Percentiles rank a stretch among this genome's conserved stretches.
Evolutionary conservation across 2,113 vertebrate genomes (phyloP).

Genomic region (Condylura cristata): DNA sequence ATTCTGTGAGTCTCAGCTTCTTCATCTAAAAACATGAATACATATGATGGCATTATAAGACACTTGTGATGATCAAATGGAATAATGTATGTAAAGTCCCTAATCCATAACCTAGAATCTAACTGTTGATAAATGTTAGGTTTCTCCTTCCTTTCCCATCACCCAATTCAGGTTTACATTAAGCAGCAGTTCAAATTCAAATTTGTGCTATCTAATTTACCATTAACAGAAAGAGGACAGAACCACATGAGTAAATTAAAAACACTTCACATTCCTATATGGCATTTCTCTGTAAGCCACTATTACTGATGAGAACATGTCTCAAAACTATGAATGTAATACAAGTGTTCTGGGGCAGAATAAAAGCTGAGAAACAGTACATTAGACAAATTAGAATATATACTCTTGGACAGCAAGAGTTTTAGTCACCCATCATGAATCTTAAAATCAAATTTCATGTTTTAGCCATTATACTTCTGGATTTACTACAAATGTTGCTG

Average conservation of each 20-base stretch:
- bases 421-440: not conserved
- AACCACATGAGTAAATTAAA: not conserved
- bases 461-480: slow-evolving; percentile 8
- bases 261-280: not conserved
- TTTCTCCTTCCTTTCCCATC: not conserved
- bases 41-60: slow-evolving; percentile 16
- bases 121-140: not conserved
- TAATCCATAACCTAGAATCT: not conserved
- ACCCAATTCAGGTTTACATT: not conserved
- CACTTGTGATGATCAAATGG: not conserved
- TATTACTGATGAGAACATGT: not conserved
- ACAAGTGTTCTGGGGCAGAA: not conserved
- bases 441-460: not conserved
- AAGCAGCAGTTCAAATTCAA: slow-evolving; percentile 7
- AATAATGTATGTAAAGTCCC: not conserved
- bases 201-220: not conserved
- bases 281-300: slow-evolving; percentile 1
- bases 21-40: slow-evolving; percentile 3
- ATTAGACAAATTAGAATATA: not conserved
- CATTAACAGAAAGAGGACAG: not conserved
- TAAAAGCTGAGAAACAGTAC: not conserved
- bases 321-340: slow-evolving; percentile 17
- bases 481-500: not conserved
- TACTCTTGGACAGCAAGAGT: not conserved
- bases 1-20: not conserved